phyloP scores from a whole-genome alignment of 2,888 invertebrate genomes.

The Drosophila infuscata region DNA sequence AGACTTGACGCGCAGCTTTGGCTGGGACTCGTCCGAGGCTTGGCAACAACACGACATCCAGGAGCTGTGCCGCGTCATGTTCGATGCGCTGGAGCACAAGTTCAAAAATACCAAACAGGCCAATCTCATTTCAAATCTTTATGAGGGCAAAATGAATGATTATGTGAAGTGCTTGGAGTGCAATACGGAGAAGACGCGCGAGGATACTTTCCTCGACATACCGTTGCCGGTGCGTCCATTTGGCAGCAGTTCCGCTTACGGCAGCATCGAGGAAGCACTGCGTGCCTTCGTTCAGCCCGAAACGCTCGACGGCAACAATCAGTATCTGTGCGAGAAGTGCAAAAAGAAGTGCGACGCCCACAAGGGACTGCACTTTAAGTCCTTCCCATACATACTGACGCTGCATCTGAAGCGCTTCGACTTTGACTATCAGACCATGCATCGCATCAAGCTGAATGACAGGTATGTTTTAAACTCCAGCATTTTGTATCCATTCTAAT shows the following conservation, averaged over 20 bases:
- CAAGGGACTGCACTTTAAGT: conserved; percentile 94
- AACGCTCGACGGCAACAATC: conserved; percentile 92
- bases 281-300: conserved; percentile 94
- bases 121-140: conserved; percentile 92
- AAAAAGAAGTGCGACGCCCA: conserved; percentile 95
- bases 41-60: conserved; percentile 98
- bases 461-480: conserved; percentile 86
- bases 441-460: conserved; percentile 94
- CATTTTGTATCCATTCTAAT: background rate
- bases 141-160: conserved; percentile 92
- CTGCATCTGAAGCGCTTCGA: conserved; percentile 95
- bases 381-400: conserved; percentile 94
- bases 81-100: conserved; percentile 94
- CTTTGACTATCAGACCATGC: conserved; percentile 93
- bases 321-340: conserved; percentile 95
- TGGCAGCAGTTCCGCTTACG: conserved; percentile 91
- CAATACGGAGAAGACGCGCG: conserved; percentile 91
- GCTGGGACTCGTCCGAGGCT: conserved; percentile 95
- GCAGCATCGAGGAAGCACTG: conserved; percentile 93
- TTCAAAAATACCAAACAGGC: conserved; percentile 93
- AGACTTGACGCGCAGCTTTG: conserved; percentile 94
- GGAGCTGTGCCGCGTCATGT: conserved; percentile 95
- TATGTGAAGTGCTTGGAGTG: conserved; percentile 96
- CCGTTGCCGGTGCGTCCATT: conserved; percentile 94
- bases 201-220: conserved; percentile 94